Evolutionary conservation across 2,797 vertebrate species (phyloP), one percentile per base, ranked within the genome.

Genomic region (Centroberyx gerrardi): DNA sequence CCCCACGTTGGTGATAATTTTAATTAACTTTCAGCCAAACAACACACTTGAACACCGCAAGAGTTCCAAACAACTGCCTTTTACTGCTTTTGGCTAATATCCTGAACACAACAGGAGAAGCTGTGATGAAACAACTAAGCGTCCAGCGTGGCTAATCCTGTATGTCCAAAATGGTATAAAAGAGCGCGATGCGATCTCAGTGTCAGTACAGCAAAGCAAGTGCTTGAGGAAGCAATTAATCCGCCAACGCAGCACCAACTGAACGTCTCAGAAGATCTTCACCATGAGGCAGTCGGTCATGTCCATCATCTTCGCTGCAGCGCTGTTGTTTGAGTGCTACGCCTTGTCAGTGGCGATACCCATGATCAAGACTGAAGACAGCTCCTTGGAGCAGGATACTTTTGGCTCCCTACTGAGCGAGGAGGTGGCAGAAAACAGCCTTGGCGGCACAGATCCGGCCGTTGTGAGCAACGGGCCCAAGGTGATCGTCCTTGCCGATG

Each of bases 201-300:
- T 85, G 52, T 78, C 87, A 86, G 74, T 79, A 80, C 73, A 51
- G 74, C 62, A 4, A 74, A 56, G 54, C 54, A 3, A 81, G 58
- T 69, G 51, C 70, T 75, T 61, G 3, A 13, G 10, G 61, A 54
- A 71, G 74, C 49, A 58, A 72, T 17, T 58, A 51, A 44, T 53
- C 78, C n/a, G 12, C 62, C 46, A 28, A 13, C 13, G 0, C 31
- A 75, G n/a, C 46, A 31, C 36, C 62, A 10, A 40, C 44, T 17
- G 15, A 54, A 61, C 46, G 74, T 61, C 51, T 70, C 7, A 36
- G n/a, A 80, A 87, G 66, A 69, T n/a, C 80, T 42, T 68, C 76
- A 88, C 84, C 78, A 96, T 96, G 95, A 94, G 92, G 82, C 84
- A 72, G 52, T 91, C 85, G 1, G 18, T 87, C 52, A 40, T 92